Conservation (phyloP, 2,797 vertebrate genomes). For the Scomberomorus guttatus region DNA sequence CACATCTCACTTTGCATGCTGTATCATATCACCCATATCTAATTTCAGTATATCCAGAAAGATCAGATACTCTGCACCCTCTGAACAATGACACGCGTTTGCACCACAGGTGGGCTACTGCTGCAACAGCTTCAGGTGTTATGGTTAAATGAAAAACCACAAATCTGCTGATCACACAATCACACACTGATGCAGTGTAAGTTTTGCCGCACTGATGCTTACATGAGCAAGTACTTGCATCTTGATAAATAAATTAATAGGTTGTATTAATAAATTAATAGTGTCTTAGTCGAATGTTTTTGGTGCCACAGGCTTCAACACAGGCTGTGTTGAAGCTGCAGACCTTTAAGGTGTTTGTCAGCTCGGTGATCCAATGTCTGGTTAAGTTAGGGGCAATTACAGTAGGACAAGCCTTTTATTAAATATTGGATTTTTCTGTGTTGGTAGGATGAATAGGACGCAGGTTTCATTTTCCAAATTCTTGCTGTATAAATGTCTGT, state of each 20-base stretch:
- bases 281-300: constrained; percentile 18
- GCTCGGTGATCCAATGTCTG: background rate
- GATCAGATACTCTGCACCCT: background rate
- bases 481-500: background rate
- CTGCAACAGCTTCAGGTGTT: constrained; percentile 19
- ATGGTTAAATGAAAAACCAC: constrained; percentile 30
- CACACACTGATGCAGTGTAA: constrained; percentile 5
- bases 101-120: constrained; percentile 12
- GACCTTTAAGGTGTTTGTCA: constrained; percentile 1
- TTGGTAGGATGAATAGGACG: background rate
- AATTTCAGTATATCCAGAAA: constrained; percentile 1
- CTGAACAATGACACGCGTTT: background rate
- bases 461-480: background rate
- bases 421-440: background rate
- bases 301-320: constrained; percentile 9
- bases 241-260: constrained; percentile 50
- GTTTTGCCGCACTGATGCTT: constrained; percentile 34
- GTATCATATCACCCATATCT: background rate
- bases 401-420: background rate
- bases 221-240: constrained; percentile 21
- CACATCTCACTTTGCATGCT: background rate
- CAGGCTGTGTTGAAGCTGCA: constrained; percentile 31
- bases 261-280: constrained; percentile 42
- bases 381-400: background rate
- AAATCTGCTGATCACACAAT: constrained; percentile 24